Evolutionary conservation across 2,888 invertebrate species (phyloP).

Genomic region (Chromoteleia sp.): DNA sequence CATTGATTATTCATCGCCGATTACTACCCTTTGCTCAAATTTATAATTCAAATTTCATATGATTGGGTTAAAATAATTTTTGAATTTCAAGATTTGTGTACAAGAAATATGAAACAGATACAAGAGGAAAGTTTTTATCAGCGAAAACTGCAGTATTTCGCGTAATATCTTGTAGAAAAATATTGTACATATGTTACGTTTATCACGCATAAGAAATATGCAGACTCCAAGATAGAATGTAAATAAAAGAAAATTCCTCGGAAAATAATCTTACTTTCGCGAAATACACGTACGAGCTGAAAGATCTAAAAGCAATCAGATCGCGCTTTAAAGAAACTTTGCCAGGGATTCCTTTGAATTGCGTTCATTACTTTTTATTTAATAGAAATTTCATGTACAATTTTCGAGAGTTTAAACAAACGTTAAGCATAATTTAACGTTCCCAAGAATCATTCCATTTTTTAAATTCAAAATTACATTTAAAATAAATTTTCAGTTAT

Average conservation of each 20-base stretch:
- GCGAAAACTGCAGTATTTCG: conserved; percentile 44
- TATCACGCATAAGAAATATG: conserved; percentile 61
- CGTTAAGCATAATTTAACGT: no score
- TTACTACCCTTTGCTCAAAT: no score
- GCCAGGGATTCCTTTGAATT: neutral
- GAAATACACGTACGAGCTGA: conserved; percentile 38
- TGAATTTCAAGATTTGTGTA: no score
- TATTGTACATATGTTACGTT: conserved; percentile 62
- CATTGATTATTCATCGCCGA: no score
- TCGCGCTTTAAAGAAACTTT: neutral
- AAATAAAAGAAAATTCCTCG: conserved; percentile 52
- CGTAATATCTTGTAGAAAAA: conserved; percentile 52
- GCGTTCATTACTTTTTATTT: neutral
- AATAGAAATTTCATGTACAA: no score
- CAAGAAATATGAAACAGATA: conserved; percentile 29
- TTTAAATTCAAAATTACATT: no score
- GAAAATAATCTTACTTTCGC: conserved; percentile 53
- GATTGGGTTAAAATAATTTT: no score
- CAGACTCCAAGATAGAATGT: conserved; percentile 52
- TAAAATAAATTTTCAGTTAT: no score
- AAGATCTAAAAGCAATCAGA: conserved; percentile 30
- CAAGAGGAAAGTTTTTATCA: conserved; percentile 38
- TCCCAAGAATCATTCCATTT: no score
- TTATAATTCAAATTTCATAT: no score
- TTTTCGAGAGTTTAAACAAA: no score